phyloP scores from a whole-genome alignment of 2,888 invertebrate species.

The Ophonus ardosiacus region DNA sequence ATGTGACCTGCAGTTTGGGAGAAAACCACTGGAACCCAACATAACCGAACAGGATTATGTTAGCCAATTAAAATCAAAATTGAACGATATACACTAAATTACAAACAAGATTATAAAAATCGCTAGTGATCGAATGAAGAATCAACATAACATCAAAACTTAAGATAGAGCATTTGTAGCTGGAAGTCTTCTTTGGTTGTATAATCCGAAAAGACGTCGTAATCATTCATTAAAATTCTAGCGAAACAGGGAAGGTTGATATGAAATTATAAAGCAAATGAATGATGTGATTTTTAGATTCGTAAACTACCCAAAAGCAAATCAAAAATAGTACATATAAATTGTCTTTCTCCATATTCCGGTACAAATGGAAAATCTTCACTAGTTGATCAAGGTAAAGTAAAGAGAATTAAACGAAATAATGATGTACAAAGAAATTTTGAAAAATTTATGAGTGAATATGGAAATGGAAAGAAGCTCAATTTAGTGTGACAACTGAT shows the following conservation, averaged over 20 bases:
- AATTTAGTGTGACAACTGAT: no score
- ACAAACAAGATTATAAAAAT: neutral
- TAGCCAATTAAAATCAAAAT: neutral
- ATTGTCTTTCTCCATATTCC: neutral
- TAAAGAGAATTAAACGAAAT: no score
- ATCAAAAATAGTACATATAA: neutral
- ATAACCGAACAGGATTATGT: neutral
- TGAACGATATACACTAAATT: neutral
- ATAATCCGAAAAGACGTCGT: neutral
- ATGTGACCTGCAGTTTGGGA: neutral
- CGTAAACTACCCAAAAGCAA: neutral
- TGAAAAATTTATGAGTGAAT: no score
- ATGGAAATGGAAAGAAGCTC: no score
- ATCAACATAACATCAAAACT: neutral
- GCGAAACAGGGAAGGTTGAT: neutral
- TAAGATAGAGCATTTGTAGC: neutral
- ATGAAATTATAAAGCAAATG: neutral
- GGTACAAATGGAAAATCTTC: neutral
- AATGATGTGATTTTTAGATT: neutral
- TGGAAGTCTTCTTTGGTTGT: neutral
- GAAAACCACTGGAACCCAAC: neutral
- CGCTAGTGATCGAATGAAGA: neutral
- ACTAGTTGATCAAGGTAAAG: no score
- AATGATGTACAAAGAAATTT: no score
- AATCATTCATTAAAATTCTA: neutral